phyloP scores from a whole-genome alignment of 2,888 invertebrate species.

The Automeris io region DNA sequence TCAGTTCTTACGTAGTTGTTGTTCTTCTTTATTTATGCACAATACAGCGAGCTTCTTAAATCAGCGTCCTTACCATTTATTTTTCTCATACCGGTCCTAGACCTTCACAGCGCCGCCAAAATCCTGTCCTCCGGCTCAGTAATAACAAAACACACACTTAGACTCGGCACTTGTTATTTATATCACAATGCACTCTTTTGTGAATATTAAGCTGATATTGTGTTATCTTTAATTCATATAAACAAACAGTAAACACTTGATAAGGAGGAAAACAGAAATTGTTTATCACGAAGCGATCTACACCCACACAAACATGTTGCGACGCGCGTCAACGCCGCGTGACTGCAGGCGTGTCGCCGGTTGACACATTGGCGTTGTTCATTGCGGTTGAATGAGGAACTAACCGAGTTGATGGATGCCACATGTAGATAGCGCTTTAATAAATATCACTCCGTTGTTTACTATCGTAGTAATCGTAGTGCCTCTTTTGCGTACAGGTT shows the following conservation, averaged over 20 bases:
- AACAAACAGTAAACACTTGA: conserved; percentile 40
- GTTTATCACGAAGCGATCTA: conserved; percentile 66
- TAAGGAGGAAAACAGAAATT: conserved; percentile 61
- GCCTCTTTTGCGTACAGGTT: neutral
- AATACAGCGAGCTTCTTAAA: conserved; percentile 16
- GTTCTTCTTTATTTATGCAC: too few relatives aligned
- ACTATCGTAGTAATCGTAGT: neutral
- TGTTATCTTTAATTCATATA: conserved; percentile 27
- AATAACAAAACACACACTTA: conserved; percentile 69
- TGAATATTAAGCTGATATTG: conserved; percentile 30
- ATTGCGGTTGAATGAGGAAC: conserved; percentile 32
- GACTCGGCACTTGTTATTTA: conserved; percentile 51
- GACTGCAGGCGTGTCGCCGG: conserved; percentile 70
- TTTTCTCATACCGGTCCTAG: conserved; percentile 70
- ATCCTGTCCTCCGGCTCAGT: conserved; percentile 56
- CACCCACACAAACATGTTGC: conserved; percentile 67
- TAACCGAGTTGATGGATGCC: conserved; percentile 18
- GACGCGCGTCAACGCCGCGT: conserved; percentile 74
- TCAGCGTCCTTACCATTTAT: conserved; percentile 59
- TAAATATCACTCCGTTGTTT: conserved; percentile 5
- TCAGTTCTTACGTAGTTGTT: conserved; percentile 15
- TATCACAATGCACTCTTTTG: conserved; percentile 40
- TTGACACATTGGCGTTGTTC: conserved; percentile 62
- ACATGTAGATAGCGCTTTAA: conserved; percentile 48
- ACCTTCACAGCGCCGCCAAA: conserved; percentile 66